Evolutionary conservation across 2,113 vertebrate genomes (phyloP), one percentile per base, ranked within the genome.

Genomic region (Zootoca vivipara): DNA sequence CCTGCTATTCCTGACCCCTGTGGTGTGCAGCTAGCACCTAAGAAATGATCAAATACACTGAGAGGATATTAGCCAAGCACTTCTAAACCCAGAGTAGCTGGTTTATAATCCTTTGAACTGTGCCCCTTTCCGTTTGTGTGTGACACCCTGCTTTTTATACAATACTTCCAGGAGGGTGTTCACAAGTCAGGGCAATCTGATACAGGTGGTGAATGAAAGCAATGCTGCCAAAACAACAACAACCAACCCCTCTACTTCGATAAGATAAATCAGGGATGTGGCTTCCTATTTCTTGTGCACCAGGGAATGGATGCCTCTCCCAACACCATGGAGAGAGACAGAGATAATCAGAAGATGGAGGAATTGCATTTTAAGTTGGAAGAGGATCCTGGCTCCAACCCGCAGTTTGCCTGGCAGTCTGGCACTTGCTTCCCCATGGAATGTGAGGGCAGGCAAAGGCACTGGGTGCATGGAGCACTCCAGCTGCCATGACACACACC

Each of bases 51-150:
- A n/a, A 82, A 7, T 16, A 0, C 0, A 84, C 20, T 7, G 30
- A 80, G 9, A 30, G 77, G 0, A 0, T 85, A 84, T 75, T 89
- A 85, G 38, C 40, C 38, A 78, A 58, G 33, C 56, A 77, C 40
- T 82, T 82, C 69, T 87, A 90, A 94, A 85, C 0, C 56, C 40
- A 75, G 70, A 42, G 38, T 82, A 52, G 87, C 72, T 77, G n/a
- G 20, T 82, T 75, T 33, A 64, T 65, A 74, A 46, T 74, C 79
- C 35, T 75, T 82, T 70, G 62, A 80, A 72, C 65, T 20, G 24
- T 38, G 16, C 15, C 46, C 42, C 42, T 72, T 75, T 82, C 86
- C 22, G 46, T 75, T 77, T 83, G 38, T 30, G 13, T 10, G 9
- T 38, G 67, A 46, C 72, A 67, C 35, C 1, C 58, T 67, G 5